phyloP scores from a whole-genome alignment of 2,113 vertebrate genomes.

The Microcebus griseorufus region DNA sequence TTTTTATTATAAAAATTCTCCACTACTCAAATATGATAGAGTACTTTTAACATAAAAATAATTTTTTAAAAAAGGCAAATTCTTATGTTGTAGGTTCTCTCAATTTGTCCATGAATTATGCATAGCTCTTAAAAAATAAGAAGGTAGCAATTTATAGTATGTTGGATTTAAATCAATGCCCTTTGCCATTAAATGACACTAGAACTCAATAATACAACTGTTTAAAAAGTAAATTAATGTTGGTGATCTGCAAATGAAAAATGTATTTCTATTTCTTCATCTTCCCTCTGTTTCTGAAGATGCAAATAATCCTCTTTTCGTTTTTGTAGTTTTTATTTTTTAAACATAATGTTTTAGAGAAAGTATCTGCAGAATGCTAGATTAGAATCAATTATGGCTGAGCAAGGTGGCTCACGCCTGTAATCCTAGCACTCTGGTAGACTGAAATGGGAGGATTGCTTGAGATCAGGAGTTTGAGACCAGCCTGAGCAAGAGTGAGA shows the following conservation, averaged over 20 bases:
- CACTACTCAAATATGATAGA: background rate
- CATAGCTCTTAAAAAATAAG: constrained; percentile 4
- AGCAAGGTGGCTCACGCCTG: too few relatives aligned
- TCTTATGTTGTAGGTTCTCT: background rate
- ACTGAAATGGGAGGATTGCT: too few relatives aligned
- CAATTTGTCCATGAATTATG: constrained; percentile 33
- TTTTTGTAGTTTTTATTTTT: background rate
- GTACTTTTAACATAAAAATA: constrained; percentile 17
- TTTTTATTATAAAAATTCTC: background rate
- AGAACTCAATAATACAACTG: constrained; percentile 21
- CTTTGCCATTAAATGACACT: constrained; percentile 61
- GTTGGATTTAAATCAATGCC: constrained; percentile 75
- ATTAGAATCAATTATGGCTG: background rate
- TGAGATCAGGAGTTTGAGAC: too few relatives aligned
- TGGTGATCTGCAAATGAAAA: constrained; percentile 52
- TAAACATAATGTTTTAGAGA: background rate
- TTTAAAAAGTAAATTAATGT: constrained; percentile 67
- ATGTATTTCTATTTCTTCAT: constrained; percentile 51
- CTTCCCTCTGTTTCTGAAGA: constrained; percentile 55
- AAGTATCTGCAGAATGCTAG: background rate
- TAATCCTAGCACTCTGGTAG: too few relatives aligned
- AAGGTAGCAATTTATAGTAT: constrained; percentile 35
- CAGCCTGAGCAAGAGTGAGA: too few relatives aligned
- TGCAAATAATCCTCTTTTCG: background rate
- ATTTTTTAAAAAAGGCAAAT: background rate